Percentiles rank a stretch among this genome's conserved stretches.
Conservation (phyloP, 2,797 vertebrate species). For the Lateolabrax maculatus region DNA sequence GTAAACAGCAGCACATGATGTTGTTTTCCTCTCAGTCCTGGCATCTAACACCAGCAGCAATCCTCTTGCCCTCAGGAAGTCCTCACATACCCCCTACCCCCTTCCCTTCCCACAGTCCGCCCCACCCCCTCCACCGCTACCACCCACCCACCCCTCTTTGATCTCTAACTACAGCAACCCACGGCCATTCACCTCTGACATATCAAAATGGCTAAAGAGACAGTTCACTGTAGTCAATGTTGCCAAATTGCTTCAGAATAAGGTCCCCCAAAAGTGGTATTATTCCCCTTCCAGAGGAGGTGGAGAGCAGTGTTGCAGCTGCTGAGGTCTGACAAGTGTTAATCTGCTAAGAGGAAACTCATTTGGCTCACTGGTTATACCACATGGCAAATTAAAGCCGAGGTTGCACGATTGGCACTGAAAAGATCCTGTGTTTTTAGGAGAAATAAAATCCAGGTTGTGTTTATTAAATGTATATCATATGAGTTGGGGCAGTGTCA, state of each 20-base stretch:
- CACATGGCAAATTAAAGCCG: constrained; percentile 72
- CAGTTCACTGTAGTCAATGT: constrained; percentile 63
- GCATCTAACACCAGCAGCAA: constrained; percentile 80
- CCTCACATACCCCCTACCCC: constrained; percentile 69
- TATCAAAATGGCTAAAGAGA: constrained; percentile 76
- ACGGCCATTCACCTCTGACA: constrained; percentile 83
- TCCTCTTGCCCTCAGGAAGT: constrained; percentile 75
- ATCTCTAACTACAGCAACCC: constrained; percentile 74
- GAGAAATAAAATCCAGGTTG: constrained; percentile 34
- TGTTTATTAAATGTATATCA: constrained; percentile 19
- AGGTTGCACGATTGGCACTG: constrained; percentile 7
- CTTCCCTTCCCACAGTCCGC: constrained; percentile 52
- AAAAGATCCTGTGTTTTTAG: constrained; percentile 23
- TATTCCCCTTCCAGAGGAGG: constrained; percentile 67
- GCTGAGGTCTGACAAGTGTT: constrained; percentile 78
- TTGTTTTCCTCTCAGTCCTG: constrained; percentile 85
- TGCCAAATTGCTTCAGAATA: constrained; percentile 59
- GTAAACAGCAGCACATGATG: constrained; percentile 90
- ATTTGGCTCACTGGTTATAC: constrained; percentile 74
- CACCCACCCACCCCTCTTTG: constrained; percentile 51
- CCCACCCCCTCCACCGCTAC: constrained; percentile 14
- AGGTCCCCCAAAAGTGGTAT: constrained; percentile 64
- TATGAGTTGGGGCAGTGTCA: constrained; percentile 10
- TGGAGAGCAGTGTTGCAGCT: constrained; percentile 71
- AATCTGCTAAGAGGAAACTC: constrained; percentile 77